Base-by-base conservation (phyloP, 2,888 invertebrate species). In the Drosophila antonietae region DNA sequence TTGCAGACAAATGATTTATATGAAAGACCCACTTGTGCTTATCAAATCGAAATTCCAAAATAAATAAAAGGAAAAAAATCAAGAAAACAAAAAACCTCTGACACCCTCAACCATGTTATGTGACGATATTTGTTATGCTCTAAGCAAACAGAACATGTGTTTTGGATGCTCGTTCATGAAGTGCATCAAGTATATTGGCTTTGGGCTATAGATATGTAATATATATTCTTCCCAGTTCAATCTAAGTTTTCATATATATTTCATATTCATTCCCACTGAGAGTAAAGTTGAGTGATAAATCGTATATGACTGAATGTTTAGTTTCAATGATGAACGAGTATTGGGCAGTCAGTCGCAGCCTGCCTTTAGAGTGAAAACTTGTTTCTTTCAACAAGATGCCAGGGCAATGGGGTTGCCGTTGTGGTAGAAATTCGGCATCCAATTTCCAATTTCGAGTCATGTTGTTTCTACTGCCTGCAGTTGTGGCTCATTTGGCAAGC, bases 71-170 rank as follows among this genome's bases (percentile, higher is more conserved):
- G 14, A 37, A 12, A 14, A 43, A 37, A 49, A 44, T 28, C 28
- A 10, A 5, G 20, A 31, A 31, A 15, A 28, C 8, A 49, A 33
- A 49, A 33, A 49, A 12, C 52, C 31, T 41, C 15, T 7, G 47
- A 51, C 20, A 39, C 51, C 35, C 65, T 55, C 35, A 12, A 18
- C 37, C 31, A 10, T 43, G 9, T 37, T 46, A 18, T 39, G 20
- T 44, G n/a, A 49, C 37, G 43, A 44, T 56, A 64, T 59, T 44
- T 57, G 33, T 2, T 59, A 61, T 69, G 70, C 14, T 35, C 51
- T 81, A 84, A 66, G 55, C 52, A 87, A 43, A 39, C 49, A 63
- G 78, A 82, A 78, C 88, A 83, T 88, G 61, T 85, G 88, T 73
- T 77, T 70, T 71, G 64, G 1, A 35, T 51, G 51, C 51, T 35